phyloP scores from a whole-genome alignment of 1,140 invertebrate species.

The Micrasema longulum region DNA sequence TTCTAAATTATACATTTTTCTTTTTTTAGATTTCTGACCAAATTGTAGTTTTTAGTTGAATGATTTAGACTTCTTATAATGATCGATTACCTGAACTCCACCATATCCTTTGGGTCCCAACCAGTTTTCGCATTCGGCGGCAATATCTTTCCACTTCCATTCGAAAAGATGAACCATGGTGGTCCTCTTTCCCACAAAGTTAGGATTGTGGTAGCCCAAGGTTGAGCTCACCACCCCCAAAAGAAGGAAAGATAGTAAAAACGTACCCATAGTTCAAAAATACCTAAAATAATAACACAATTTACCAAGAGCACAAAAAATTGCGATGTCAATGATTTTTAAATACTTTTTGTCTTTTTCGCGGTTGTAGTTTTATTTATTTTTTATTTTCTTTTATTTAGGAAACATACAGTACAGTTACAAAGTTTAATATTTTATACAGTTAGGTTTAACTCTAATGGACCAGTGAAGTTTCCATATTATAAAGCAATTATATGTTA shows the following conservation, averaged over 20 bases:
- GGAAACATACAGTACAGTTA: too few species aligned
- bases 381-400: too few species aligned
- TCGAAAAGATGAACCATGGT: conserved; percentile 77
- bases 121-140: conserved; percentile 78
- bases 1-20: too few species aligned
- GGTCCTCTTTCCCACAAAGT: conserved; percentile 56
- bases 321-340: too few species aligned
- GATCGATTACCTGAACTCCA: conserved; percentile 82
- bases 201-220: conserved; percentile 57
- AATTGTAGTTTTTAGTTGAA: not conserved
- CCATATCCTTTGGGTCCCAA: conserved; percentile 77
- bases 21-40: too few species aligned
- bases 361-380: too few species aligned
- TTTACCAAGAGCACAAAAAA: too few species aligned
- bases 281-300: not conserved
- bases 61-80: not conserved
- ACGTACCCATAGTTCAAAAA: not conserved
- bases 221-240: conserved; percentile 29
- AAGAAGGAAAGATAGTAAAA: conserved; percentile 31
- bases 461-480: too few species aligned
- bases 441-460: too few species aligned
- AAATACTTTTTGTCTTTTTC: too few species aligned
- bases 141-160: conserved; percentile 80
- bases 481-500: too few species aligned
- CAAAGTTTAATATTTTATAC: too few species aligned